These are phyloP conservation scores for Aramus guarauna DNA, from an alignment of 2,113 vertebrate species.

Conservation along the genomic window DNA sequence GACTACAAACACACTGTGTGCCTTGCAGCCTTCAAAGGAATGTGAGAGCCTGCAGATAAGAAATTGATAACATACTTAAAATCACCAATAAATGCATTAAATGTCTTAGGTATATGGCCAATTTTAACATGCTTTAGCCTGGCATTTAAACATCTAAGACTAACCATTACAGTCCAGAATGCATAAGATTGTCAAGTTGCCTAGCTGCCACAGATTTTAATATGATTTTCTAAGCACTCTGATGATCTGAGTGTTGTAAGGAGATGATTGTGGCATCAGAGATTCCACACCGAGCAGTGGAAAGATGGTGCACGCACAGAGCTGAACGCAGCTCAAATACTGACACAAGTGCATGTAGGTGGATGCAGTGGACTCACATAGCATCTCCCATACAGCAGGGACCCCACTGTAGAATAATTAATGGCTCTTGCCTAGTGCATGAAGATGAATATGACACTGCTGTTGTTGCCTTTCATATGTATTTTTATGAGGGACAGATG, in stretches of 20 bases:
- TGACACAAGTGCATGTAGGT: not conserved
- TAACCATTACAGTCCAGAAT: not conserved
- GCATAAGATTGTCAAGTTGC: not conserved
- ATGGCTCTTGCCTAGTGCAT: not conserved
- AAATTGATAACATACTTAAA: not conserved
- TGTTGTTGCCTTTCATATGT: not conserved
- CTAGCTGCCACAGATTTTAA: not conserved
- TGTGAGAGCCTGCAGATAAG: not conserved
- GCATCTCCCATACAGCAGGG: not conserved
- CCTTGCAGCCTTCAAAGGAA: not conserved
- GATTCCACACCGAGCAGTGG: not conserved
- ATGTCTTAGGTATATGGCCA: not conserved
- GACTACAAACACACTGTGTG: not conserved
- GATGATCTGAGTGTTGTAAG: not conserved
- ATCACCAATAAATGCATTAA: not conserved
- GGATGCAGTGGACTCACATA: fast-evolving
- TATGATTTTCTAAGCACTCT: not conserved
- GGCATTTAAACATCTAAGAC: not conserved
- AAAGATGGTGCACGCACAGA: not conserved
- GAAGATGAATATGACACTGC: not conserved
- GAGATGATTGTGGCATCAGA: not conserved
- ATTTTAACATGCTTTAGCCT: not conserved
- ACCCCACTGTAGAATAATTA: not conserved
- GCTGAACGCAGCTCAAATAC: not conserved
- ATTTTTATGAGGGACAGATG: not conserved